These are phyloP conservation scores for Montipora capricornis DNA, from an alignment of 64 coral and sea anemone genomes.

Conservation along the genomic window DNA sequence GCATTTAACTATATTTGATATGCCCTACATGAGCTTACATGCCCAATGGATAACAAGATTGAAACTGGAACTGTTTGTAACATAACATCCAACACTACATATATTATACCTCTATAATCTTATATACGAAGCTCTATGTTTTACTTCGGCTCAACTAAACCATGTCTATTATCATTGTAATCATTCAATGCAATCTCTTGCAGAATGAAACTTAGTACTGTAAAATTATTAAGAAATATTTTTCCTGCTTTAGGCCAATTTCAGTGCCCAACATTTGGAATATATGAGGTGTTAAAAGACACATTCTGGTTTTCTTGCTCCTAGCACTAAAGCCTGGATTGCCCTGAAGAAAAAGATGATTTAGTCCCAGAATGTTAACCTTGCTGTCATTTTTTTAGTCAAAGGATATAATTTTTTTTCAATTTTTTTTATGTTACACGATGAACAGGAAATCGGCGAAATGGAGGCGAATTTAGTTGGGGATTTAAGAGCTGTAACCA, in stretches of 20 bases:
- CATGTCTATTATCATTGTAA: background rate
- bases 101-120: background rate
- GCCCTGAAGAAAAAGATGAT: background rate
- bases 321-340: background rate
- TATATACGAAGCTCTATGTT: background rate
- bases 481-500: background rate
- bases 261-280: background rate
- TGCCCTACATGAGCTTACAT: background rate
- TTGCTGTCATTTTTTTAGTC: background rate
- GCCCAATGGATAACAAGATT: slow-evolving; percentile 1
- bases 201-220: background rate
- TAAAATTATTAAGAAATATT: background rate
- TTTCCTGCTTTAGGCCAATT: background rate
- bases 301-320: background rate
- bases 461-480: background rate
- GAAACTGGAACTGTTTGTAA: background rate
- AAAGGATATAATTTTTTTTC: background rate
- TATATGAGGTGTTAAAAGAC: background rate
- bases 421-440: background rate
- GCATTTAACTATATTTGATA: background rate
- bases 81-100: background rate
- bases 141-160: background rate
- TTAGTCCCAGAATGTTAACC: background rate
- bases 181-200: background rate
- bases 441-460: background rate